Conservation (phyloP, 2,113 vertebrate genomes). For the Pterocles gutturalis region DNA sequence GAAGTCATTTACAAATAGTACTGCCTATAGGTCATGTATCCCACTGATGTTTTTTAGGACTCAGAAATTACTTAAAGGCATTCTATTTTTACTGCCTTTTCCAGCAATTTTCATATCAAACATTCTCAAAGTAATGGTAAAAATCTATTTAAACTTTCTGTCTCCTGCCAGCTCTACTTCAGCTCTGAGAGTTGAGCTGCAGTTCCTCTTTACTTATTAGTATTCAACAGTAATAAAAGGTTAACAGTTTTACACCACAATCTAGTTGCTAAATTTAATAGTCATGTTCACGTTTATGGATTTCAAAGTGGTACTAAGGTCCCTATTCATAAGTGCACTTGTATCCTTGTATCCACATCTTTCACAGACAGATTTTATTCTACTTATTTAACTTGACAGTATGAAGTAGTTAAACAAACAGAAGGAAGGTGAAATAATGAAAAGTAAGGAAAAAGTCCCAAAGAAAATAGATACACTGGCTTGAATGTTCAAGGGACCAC, state of each 20-base stretch:
- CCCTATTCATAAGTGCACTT: not conserved
- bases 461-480: not conserved
- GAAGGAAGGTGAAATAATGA: not conserved
- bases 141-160: not conserved
- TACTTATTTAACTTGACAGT: not conserved
- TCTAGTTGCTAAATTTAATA: not conserved
- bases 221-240: not conserved
- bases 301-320: not conserved
- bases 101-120: slow-evolving; percentile 27
- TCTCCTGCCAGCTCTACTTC: not conserved
- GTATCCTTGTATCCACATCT: not conserved
- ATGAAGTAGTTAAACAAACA: not conserved
- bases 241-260: not conserved
- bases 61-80: slow-evolving; percentile 5
- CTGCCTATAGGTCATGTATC: not conserved
- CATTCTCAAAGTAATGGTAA: not conserved
- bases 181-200: not conserved
- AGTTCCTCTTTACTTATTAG: not conserved
- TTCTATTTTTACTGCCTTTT: slow-evolving; percentile 19
- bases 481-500: not conserved
- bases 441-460: not conserved
- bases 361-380: not conserved
- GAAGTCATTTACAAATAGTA: slow-evolving; percentile 5
- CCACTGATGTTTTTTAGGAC: not conserved
- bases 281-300: not conserved